phyloP scores from a whole-genome alignment of 2,888 invertebrate species.

The Nephrotoma appendiculata region DNA sequence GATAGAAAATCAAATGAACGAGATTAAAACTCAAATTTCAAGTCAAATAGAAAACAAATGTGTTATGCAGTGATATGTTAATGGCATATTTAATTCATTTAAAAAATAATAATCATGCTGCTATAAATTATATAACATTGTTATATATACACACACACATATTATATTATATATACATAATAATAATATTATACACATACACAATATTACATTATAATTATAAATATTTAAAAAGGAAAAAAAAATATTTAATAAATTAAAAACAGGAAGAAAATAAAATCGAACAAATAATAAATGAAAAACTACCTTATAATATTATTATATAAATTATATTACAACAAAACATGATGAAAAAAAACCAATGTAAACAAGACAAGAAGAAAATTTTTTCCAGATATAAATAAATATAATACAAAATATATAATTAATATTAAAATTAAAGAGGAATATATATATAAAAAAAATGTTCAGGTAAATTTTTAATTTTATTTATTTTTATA shows the following conservation, averaged over 20 bases:
- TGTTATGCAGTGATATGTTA: constrained; percentile 70
- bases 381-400: not conserved
- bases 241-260: not conserved
- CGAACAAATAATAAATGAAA: not conserved
- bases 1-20: constrained; percentile 93
- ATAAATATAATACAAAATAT: constrained; percentile 1
- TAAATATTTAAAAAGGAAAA: not conserved
- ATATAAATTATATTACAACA: constrained; percentile 1
- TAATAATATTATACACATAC: not conserved
- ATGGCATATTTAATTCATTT: not conserved
- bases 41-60: constrained; percentile 78
- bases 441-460: constrained; percentile 6
- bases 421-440: constrained; percentile 8
- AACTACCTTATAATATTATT: not conserved
- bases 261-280: not conserved
- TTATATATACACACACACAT: not conserved
- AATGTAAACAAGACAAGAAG: not conserved
- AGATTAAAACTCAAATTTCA: constrained; percentile 67
- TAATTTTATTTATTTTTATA: not conserved
- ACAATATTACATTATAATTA: not conserved
- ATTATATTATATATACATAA: not conserved
- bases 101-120: not conserved
- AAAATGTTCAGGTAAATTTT: constrained; percentile 5
- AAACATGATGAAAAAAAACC: not conserved
- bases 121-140: not conserved